phyloP scores from a whole-genome alignment of 2,888 invertebrate species.

The Ichneumon xanthorius region DNA sequence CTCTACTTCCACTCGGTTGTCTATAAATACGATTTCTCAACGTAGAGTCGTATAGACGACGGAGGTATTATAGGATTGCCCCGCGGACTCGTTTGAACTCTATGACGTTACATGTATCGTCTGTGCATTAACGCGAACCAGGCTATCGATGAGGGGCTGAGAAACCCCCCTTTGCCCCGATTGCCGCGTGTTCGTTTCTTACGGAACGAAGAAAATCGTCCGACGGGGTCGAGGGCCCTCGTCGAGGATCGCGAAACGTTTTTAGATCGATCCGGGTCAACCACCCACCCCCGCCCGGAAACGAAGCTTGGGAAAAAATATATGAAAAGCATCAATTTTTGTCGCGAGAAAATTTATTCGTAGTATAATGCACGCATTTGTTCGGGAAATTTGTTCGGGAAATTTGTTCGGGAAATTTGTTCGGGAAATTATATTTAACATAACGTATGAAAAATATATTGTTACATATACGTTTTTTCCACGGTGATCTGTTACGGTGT shows the following conservation, averaged over 20 bases:
- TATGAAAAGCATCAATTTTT: too few relatives aligned
- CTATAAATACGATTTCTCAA: conserved; percentile 48
- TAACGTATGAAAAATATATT: too few relatives aligned
- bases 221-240: conserved; percentile 50
- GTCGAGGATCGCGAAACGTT: conserved; percentile 58
- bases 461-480: too few relatives aligned
- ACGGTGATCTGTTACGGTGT: too few relatives aligned
- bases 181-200: not conserved
- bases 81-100: conserved; percentile 5
- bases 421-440: too few relatives aligned
- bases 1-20: conserved; percentile 29
- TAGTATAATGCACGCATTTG: too few relatives aligned
- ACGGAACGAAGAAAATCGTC: conserved; percentile 1
- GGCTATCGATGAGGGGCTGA: conserved; percentile 18
- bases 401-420: too few relatives aligned
- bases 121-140: conserved; percentile 31
- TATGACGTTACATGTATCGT: conserved; percentile 26
- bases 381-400: too few relatives aligned
- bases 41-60: not conserved
- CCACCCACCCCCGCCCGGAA: conserved; percentile 55
- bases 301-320: too few relatives aligned
- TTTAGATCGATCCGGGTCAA: conserved; percentile 75
- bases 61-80: conserved; percentile 8
- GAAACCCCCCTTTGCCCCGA: not conserved
- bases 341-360: too few relatives aligned